Base-by-base conservation (phyloP, 2,113 vertebrate genomes). In the Brachyhypopomus occidentalis region DNA sequence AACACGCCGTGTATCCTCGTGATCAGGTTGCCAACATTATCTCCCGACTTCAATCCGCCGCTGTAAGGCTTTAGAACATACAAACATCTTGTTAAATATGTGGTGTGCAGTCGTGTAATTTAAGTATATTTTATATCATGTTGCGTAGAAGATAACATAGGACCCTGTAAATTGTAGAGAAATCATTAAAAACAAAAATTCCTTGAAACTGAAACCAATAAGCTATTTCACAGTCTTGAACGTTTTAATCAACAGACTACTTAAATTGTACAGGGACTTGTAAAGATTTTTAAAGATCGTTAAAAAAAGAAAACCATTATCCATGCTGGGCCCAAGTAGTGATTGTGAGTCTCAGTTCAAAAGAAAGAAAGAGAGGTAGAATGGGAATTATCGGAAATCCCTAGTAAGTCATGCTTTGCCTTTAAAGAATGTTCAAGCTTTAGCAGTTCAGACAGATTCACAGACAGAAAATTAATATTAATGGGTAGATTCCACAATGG, bases 401-500 rank as follows among this genome's bases (percentile, higher is more conserved):
- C 92, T 92, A 90, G 91, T 95, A 95, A 96, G 93, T 92, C 94
- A 89, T 90, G 90, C 91, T 89, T 91, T 92, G 93, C 90, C 91
- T 95, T 92, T 91, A 89, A 91, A 93, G 90, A 94, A 95, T 95
- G 95, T 94, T 93, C 93, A 89, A 95, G 94, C 94, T 94, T 93
- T 93, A 92, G 90, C 91, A 93, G 94, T 94, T 95, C 94, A 95
- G 94, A 91, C 92, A 94, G 92, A 94, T 95, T 94, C 94, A 92
- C 93, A 92, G 91, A 92, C 94, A 95, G 92, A 95, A 95, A 95
- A 96, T 96, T 95, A 96, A 96, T 95, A 95, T 96, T 96, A 96
- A 95, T 96, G 94, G 93, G 30, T 94, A 96, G 95, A 96, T 96
- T 95, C 96, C 94, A 95, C 94, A 94, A 93, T 92, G 95, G 94